Conservation (phyloP, 2,797 vertebrate species). For the Clarias pachynema region DNA sequence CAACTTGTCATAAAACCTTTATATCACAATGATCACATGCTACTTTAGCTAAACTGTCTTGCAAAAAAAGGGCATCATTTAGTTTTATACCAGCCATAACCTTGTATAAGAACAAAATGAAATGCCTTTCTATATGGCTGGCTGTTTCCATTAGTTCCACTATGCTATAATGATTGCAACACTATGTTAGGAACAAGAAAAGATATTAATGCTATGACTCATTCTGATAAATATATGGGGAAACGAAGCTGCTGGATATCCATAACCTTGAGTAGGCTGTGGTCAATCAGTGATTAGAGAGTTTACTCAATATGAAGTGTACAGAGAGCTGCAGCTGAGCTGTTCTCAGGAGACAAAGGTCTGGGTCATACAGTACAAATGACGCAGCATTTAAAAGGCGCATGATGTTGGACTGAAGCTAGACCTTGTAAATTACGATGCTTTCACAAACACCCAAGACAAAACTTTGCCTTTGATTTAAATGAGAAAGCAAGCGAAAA, state of each 20-base stretch:
- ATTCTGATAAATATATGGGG: not conserved
- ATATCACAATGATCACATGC: not conserved
- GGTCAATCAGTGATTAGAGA: constrained; percentile 13
- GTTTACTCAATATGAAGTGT: constrained; percentile 32
- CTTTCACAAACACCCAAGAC: not conserved
- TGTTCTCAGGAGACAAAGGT: constrained; percentile 34
- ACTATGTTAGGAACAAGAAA: not conserved
- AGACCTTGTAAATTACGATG: not conserved
- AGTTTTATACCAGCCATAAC: not conserved
- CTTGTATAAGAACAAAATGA: not conserved
- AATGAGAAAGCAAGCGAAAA: not conserved
- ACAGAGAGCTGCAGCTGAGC: constrained; percentile 32
- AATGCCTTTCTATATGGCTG: not conserved
- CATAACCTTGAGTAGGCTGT: constrained; percentile 32
- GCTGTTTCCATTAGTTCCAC: not conserved
- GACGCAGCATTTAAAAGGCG: not conserved
- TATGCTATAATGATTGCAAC: not conserved
- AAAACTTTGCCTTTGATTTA: not conserved
- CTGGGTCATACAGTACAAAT: not conserved
- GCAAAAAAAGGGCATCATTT: not conserved
- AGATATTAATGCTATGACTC: not conserved
- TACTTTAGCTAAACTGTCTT: not conserved
- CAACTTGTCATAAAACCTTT: not conserved
- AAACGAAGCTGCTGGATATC: not conserved
- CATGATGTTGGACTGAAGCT: not conserved